Conservation (phyloP, 1,140 invertebrate genomes). For the Eupristina koningsbergeri region DNA sequence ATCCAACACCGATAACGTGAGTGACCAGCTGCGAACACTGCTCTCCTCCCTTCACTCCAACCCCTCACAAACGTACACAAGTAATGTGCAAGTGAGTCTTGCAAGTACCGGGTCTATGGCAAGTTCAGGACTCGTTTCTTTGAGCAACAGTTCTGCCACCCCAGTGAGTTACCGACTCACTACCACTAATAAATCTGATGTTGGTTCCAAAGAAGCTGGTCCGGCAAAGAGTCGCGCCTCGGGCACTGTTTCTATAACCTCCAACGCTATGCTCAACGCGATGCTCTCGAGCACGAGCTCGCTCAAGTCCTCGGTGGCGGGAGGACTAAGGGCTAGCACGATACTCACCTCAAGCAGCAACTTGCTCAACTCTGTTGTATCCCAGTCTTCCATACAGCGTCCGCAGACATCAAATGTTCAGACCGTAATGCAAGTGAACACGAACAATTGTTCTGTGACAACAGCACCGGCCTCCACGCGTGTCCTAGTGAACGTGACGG, state of each 20-base stretch:
- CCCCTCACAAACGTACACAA: conserved; percentile 63
- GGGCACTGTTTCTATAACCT: conserved; percentile 65
- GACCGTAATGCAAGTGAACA: conserved; percentile 65
- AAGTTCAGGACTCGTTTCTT: conserved; percentile 42
- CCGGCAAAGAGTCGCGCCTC: not conserved
- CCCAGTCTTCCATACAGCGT: conserved; percentile 25
- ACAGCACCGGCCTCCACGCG: conserved; percentile 52
- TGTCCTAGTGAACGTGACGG: conserved; percentile 58
- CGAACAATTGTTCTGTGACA: conserved; percentile 49
- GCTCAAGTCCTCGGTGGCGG: conserved; percentile 65
- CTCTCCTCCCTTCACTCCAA: conserved; percentile 68
- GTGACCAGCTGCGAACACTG: conserved; percentile 77
- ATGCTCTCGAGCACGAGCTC: conserved; percentile 67
- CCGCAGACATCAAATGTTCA: conserved; percentile 54
- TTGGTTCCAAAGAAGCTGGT: not conserved
- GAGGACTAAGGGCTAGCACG: conserved; percentile 61
- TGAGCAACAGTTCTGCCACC: not conserved
- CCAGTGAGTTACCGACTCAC: not conserved
- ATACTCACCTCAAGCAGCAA: conserved; percentile 64
- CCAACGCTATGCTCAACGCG: conserved; percentile 71
- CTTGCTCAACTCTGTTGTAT: conserved; percentile 13
- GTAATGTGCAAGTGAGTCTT: conserved; percentile 58
- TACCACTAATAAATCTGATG: not conserved
- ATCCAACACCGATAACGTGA: conserved; percentile 80
- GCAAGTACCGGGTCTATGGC: conserved; percentile 61